phyloP scores from a whole-genome alignment of 2,797 vertebrate genomes.

The Allobates femoralis region DNA sequence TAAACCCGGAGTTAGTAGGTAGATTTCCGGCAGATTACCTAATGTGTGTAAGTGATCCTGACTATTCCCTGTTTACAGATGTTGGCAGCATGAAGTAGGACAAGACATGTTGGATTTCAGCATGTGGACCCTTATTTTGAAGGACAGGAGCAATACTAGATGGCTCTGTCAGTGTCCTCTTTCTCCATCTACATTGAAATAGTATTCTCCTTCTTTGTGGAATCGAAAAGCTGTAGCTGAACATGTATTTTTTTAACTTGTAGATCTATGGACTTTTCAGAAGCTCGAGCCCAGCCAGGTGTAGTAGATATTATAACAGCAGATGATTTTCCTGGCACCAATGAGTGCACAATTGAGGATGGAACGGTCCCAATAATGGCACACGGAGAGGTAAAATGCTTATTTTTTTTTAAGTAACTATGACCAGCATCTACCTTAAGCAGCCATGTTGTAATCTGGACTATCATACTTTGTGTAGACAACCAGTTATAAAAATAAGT shows the following conservation, averaged over 20 bases:
- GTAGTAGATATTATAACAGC: constrained; percentile 84
- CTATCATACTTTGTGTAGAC: background rate
- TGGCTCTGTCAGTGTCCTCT: too few relatives aligned
- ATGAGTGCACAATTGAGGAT: constrained; percentile 70
- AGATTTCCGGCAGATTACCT: too few relatives aligned
- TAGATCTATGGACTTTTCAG: constrained; percentile 81
- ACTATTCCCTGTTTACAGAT: too few relatives aligned
- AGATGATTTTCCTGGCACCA: constrained; percentile 85
- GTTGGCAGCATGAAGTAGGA: too few relatives aligned
- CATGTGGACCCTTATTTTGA: too few relatives aligned
- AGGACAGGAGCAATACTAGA: too few relatives aligned
- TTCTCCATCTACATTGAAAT: too few relatives aligned
- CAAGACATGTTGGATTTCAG: too few relatives aligned
- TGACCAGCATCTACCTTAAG: background rate
- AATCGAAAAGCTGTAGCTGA: background rate
- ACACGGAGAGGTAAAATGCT: constrained; percentile 68
- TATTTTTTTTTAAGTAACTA: too few relatives aligned
- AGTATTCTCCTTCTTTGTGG: too few relatives aligned
- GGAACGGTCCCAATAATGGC: constrained; percentile 76
- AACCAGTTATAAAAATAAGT: background rate
- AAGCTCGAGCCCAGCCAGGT: constrained; percentile 79
- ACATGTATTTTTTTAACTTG: constrained; percentile 28
- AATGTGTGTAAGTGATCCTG: too few relatives aligned
- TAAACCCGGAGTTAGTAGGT: too few relatives aligned
- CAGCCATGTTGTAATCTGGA: background rate